A percentile compares a stretch with the other conserved stretches of the same genome.
Conservation (phyloP, 2,113 vertebrate genomes). For the Pyrgilauda ruficollis region DNA sequence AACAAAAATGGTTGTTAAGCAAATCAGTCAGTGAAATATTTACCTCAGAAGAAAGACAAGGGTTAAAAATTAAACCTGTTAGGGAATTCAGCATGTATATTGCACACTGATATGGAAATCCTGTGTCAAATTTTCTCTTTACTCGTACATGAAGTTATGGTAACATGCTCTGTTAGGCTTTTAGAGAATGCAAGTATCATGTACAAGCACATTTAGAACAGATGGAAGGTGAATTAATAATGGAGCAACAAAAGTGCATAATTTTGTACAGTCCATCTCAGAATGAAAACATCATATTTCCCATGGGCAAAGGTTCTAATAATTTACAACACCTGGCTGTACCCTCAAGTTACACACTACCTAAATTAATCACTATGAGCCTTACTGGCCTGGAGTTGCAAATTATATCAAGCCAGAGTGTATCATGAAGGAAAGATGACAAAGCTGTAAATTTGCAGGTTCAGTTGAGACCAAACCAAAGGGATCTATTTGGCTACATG, state of each 20-base stretch:
- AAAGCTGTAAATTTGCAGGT: constrained; percentile 3
- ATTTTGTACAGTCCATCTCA: constrained; percentile 2
- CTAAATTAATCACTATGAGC: constrained; percentile 39
- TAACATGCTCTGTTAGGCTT: background rate
- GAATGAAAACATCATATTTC: constrained; percentile 13
- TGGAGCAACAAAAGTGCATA: background rate
- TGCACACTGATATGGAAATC: background rate
- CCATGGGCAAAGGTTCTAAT: constrained; percentile 43
- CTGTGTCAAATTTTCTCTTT: background rate
- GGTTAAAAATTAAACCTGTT: background rate
- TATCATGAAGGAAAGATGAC: background rate
- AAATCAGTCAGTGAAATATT: background rate
- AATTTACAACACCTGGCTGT: background rate
- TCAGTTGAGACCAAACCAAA: background rate
- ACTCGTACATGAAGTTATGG: background rate
- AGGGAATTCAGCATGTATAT: background rate
- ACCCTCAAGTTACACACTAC: background rate
- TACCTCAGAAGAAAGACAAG: background rate
- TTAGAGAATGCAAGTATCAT: background rate
- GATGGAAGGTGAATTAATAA: constrained; percentile 7
- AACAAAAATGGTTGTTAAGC: background rate
- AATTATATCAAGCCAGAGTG: background rate
- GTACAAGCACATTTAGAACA: constrained; percentile 16
- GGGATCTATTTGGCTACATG: background rate
- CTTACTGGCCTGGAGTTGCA: constrained; percentile 1